These are phyloP conservation scores for Enoplosus armatus DNA, from an alignment of 2,797 vertebrate species.

Conservation along the genomic window DNA sequence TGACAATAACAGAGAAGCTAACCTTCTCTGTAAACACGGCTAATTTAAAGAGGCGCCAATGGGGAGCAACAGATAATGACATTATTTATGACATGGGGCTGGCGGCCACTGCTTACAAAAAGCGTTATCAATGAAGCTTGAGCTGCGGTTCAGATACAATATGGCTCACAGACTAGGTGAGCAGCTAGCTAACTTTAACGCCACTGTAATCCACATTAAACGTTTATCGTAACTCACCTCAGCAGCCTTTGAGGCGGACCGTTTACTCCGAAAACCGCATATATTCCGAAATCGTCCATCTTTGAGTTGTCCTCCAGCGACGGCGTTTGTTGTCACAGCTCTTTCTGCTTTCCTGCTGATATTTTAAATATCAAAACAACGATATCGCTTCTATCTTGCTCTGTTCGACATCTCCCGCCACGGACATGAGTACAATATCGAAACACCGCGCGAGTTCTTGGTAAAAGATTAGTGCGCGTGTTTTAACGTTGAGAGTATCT, in stretches of 20 bases:
- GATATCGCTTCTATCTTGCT: neutral
- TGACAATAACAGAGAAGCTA: rapidly evolving
- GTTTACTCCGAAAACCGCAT: slow-evolving; percentile 79
- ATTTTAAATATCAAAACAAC: neutral
- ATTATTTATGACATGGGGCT: neutral
- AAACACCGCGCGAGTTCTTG: slow-evolving; percentile 57
- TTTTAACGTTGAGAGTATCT: neutral
- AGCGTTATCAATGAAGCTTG: neutral
- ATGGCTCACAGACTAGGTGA: rapidly evolving
- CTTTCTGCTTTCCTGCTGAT: rapidly evolving
- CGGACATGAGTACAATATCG: slow-evolving; percentile 13
- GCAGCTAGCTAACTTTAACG: neutral
- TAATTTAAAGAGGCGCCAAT: slow-evolving; percentile 22
- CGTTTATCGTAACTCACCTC: slow-evolving; percentile 65
- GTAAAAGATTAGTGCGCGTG: slow-evolving; percentile 16
- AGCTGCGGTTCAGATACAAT: neutral
- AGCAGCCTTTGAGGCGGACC: slow-evolving; percentile 78
- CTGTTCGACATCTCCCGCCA: slow-evolving; percentile 69
- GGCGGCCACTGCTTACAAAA: neutral
- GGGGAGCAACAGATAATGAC: neutral
- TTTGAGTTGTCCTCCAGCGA: slow-evolving; percentile 13
- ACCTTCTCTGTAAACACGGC: neutral
- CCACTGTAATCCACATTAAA: neutral
- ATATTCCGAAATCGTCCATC: slow-evolving; percentile 85
- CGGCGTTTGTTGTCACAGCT: neutral